phyloP scores from a whole-genome alignment of 2,888 invertebrate species.

The Cheilosia vernalis region DNA sequence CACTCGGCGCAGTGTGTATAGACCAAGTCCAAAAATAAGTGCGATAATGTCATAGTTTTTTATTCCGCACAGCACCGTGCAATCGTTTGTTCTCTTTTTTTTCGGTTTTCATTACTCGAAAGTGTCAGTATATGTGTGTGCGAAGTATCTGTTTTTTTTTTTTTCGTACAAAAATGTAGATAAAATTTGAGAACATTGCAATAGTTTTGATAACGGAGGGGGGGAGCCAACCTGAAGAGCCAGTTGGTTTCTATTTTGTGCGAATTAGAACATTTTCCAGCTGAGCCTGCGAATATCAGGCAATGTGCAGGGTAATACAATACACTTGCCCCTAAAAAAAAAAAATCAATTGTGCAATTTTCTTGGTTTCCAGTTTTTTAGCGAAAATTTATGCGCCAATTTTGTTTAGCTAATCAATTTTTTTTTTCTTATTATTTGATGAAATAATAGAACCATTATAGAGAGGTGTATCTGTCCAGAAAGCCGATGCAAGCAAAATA shows the following conservation, averaged over 20 bases:
- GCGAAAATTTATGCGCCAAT: conserved; percentile 26
- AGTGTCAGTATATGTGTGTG: conserved; percentile 20
- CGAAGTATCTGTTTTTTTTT: conserved; percentile 23
- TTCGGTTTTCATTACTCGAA: conserved; percentile 35
- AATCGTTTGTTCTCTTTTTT: conserved; percentile 53
- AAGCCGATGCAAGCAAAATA: conserved; percentile 4
- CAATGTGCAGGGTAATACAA: conserved; percentile 31
- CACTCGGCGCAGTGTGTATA: conserved; percentile 59
- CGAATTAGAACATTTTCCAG: conserved; percentile 68
- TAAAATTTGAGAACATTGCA: conserved; percentile 66
- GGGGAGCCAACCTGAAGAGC: background rate
- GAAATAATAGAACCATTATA: conserved; percentile 14
- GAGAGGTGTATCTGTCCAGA: background rate
- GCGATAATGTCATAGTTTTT: conserved; percentile 75
- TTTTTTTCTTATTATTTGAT: conserved; percentile 11
- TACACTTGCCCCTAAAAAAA: conserved; percentile 40
- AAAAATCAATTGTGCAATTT: conserved; percentile 25
- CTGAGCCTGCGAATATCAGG: conserved; percentile 43
- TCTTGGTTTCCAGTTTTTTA: conserved; percentile 64
- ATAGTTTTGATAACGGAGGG: conserved; percentile 61
- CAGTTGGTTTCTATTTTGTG: conserved; percentile 48
- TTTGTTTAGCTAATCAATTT: conserved; percentile 27
- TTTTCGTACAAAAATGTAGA: conserved; percentile 11
- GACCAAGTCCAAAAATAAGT: conserved; percentile 75
- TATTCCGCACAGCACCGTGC: conserved; percentile 57